phyloP scores from a whole-genome alignment of 2,113 vertebrate species.

The Silurus glanis region DNA sequence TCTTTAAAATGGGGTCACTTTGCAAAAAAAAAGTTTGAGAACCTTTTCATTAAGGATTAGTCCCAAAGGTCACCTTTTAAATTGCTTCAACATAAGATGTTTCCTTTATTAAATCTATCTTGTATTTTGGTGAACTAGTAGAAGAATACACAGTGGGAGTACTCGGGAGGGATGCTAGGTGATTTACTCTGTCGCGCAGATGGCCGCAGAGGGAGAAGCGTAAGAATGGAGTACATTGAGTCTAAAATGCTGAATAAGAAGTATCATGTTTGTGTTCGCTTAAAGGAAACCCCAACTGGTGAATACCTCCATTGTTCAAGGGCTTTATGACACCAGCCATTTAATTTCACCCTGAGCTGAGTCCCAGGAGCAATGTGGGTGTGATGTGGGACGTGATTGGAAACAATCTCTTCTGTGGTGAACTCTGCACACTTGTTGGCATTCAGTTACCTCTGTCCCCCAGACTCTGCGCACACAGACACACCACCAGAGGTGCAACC shows the following conservation, averaged over 20 bases:
- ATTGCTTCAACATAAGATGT: neutral
- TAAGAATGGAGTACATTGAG: constrained; percentile 52
- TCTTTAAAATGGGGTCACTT: neutral
- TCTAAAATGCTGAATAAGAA: constrained; percentile 65
- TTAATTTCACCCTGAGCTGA: constrained; percentile 69
- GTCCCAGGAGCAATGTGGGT: constrained; percentile 62
- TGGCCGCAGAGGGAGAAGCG: constrained; percentile 31
- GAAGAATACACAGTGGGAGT: constrained; percentile 34
- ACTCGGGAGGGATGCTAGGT: constrained; percentile 36
- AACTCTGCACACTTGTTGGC: constrained; percentile 59
- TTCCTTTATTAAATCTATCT: constrained; percentile 19
- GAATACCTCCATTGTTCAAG: constrained; percentile 74
- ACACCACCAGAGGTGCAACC: constrained; percentile 64
- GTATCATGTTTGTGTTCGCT: constrained; percentile 70
- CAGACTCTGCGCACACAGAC: constrained; percentile 63
- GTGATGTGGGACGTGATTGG: constrained; percentile 58
- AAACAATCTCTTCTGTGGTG: constrained; percentile 42
- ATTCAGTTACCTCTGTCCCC: constrained; percentile 61
- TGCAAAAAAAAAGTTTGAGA: neutral
- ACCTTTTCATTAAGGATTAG: neutral
- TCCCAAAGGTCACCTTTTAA: neutral
- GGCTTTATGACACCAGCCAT: constrained; percentile 73
- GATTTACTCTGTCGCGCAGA: constrained; percentile 47
- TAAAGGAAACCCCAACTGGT: constrained; percentile 69
- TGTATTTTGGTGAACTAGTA: neutral